Percentiles rank a stretch among this genome's conserved stretches.
phyloP scores from a whole-genome alignment of 2,888 invertebrate genomes.

The Tipula unca region DNA sequence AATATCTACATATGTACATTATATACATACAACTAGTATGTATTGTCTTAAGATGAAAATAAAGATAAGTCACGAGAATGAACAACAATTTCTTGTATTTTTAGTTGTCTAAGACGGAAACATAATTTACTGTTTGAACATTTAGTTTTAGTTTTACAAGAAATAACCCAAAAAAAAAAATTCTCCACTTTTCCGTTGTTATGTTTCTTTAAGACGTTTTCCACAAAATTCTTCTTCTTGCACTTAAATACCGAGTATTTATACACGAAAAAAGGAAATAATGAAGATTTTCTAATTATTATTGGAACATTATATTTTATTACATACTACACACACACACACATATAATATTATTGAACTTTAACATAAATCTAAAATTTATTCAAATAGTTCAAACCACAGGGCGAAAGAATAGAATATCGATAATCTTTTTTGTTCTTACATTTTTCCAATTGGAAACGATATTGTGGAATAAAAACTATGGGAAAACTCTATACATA shows the following conservation, averaged over 20 bases:
- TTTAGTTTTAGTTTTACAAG: neutral
- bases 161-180: neutral
- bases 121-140: neutral
- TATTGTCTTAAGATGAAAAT: neutral
- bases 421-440: neutral
- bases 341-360: neutral
- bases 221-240: neutral
- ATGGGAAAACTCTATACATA: neutral
- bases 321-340: neutral
- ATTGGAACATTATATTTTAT: neutral
- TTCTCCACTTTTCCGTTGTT: neutral
- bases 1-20: neutral
- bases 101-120: slow-evolving; percentile 3
- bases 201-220: neutral
- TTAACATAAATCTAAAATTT: neutral
- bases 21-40: neutral
- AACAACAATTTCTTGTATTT: neutral
- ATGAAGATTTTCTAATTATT: neutral
- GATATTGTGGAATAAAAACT: neutral
- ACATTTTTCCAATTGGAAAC: neutral
- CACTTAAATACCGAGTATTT: neutral
- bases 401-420: neutral
- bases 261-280: neutral
- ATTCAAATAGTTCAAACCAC: neutral
- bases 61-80: neutral